Percentiles rank a stretch among this genome's conserved stretches.
These are phyloP conservation scores for Arctopsyche grandis DNA, from an alignment of 1,140 invertebrate species.

Conservation along the genomic window DNA sequence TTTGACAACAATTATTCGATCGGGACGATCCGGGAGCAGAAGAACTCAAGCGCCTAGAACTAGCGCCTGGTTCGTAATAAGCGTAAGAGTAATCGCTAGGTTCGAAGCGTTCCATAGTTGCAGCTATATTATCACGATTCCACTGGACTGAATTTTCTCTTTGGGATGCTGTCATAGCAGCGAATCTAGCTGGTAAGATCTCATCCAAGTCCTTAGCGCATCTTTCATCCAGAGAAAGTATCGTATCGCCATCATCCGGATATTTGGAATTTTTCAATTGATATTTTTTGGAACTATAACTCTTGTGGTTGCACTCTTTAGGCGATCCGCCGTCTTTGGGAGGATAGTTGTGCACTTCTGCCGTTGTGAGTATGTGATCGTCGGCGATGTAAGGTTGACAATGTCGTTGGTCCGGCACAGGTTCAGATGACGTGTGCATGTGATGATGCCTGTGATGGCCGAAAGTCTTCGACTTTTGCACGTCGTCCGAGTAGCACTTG, in stretches of 20 bases:
- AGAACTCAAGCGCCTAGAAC: conserved; percentile 68
- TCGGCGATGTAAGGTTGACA: conserved; percentile 56
- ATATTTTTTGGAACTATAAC: conserved; percentile 50
- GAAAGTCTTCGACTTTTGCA: conserved; percentile 52
- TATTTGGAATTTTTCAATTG: conserved; percentile 57
- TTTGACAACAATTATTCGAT: conserved; percentile 60
- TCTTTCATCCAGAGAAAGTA: conserved; percentile 64
- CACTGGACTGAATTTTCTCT: conserved; percentile 63
- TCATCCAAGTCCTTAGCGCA: conserved; percentile 66
- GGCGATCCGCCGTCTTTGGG: conserved; percentile 65
- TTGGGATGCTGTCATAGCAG: conserved; percentile 62
- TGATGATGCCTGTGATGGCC: conserved; percentile 59
- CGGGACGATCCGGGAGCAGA: conserved; percentile 69
- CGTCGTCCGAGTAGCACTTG: conserved; percentile 53
- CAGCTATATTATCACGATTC: conserved; percentile 70
- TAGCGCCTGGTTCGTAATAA: conserved; percentile 76
- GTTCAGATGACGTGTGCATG: conserved; percentile 62
- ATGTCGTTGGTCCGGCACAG: conserved; percentile 55
- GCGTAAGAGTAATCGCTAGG: conserved; percentile 80
- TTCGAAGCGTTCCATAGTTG: conserved; percentile 71
- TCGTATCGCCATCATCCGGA: conserved; percentile 62
- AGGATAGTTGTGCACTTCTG: conserved; percentile 66
- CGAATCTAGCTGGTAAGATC: conserved; percentile 64
- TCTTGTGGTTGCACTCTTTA: conserved; percentile 54
- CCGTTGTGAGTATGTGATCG: conserved; percentile 63